Conservation (phyloP, 2,888 invertebrate species). For the Euphydryas editha region DNA sequence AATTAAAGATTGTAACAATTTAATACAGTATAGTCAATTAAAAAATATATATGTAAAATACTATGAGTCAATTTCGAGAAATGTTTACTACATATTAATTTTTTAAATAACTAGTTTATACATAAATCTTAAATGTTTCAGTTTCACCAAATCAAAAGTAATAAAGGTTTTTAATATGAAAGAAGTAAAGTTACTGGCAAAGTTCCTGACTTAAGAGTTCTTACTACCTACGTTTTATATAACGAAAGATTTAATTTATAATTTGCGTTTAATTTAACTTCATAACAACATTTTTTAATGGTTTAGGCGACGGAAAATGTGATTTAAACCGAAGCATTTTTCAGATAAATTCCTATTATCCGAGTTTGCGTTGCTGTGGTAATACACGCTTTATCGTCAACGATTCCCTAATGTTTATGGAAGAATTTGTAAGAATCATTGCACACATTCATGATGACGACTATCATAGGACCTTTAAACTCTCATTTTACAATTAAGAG, state of each 20-base stretch:
- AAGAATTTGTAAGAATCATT: too few species aligned
- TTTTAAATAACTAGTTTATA: neutral
- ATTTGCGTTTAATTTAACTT: neutral
- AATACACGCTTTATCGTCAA: conserved; percentile 23
- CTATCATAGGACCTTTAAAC: too few species aligned
- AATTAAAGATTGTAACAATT: too few species aligned
- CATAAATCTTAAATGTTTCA: neutral
- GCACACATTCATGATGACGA: neutral
- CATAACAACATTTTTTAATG: neutral
- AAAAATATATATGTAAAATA: too few species aligned
- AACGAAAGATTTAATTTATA: neutral
- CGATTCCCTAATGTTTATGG: conserved; percentile 14
- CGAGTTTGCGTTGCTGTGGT: conserved; percentile 7
- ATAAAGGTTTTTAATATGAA: neutral
- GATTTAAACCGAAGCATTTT: conserved; percentile 11
- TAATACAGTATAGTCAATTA: too few species aligned
- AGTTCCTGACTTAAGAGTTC: neutral
- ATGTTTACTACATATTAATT: neutral
- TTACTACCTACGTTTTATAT: conserved; percentile 1
- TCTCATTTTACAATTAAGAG: too few species aligned
- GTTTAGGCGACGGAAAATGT: conserved; percentile 6
- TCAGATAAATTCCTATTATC: conserved; percentile 10
- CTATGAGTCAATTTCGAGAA: too few species aligned
- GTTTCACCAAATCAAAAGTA: conserved; percentile 10
- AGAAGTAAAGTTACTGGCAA: conserved; percentile 1